Percentiles rank a stretch among this genome's conserved stretches.
phyloP scores from a whole-genome alignment of 2,888 invertebrate species.

The Tenthredo distinguenda region DNA sequence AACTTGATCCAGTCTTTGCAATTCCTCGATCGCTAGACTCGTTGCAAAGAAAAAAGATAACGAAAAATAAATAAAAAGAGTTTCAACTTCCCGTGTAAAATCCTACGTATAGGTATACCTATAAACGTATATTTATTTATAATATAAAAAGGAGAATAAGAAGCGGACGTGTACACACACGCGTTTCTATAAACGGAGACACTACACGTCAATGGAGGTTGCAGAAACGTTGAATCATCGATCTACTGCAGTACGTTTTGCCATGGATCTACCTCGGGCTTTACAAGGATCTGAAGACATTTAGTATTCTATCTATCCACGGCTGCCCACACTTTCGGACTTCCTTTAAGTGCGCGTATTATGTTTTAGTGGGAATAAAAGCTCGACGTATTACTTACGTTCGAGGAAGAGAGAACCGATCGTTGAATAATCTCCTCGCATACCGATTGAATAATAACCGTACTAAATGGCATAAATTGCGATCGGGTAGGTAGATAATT shows the following conservation, averaged over 20 bases:
- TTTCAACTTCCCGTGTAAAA: neutral
- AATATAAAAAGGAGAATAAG: neutral
- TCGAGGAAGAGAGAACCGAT: neutral
- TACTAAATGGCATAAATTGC: neutral
- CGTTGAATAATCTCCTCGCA: neutral
- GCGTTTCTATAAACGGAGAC: neutral
- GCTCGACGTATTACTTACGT: neutral
- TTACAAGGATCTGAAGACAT: neutral
- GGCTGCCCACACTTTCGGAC: neutral
- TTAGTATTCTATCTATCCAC: neutral
- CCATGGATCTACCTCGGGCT: neutral
- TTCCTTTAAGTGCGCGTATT: neutral
- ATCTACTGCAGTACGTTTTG: neutral
- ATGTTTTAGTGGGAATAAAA: neutral
- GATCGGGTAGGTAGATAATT: neutral
- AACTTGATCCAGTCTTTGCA: constrained; percentile 56
- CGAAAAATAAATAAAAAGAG: constrained; percentile 42
- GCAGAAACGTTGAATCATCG: neutral
- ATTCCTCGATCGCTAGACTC: constrained; percentile 53
- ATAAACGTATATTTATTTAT: neutral
- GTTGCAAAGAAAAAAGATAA: constrained; percentile 15
- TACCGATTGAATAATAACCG: constrained; percentile 42
- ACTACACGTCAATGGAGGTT: neutral
- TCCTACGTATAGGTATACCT: no score
- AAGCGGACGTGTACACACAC: neutral